Evolutionary conservation across 2,113 vertebrate species (phyloP).

Genomic region (Sphyrna mokarran): DNA sequence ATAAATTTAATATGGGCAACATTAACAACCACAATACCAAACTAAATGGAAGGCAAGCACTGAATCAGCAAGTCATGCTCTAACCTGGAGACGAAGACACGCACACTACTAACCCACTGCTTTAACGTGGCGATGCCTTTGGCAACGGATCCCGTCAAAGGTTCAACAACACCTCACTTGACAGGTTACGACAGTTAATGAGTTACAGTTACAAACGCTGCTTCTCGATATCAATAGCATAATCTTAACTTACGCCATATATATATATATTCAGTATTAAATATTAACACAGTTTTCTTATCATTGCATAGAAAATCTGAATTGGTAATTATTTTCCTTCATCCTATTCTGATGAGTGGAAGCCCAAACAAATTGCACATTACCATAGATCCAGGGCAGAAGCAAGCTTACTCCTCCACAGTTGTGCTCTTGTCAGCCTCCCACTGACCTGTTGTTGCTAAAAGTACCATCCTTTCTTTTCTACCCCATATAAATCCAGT

Average conservation of each 20-base stretch:
- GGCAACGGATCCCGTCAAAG: constrained; percentile 17
- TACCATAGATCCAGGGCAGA: constrained; percentile 28
- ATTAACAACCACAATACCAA: constrained; percentile 27
- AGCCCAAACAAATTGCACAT: constrained; percentile 34
- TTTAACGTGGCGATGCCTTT: constrained; percentile 31
- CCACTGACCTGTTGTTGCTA: constrained; percentile 19
- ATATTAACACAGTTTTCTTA: constrained; percentile 36
- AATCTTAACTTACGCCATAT: constrained; percentile 12
- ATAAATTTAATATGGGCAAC: constrained; percentile 19
- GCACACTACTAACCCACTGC: constrained; percentile 31
- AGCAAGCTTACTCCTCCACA: background rate
- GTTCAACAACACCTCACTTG: constrained; percentile 22
- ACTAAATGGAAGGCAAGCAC: constrained; percentile 37
- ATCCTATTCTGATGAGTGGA: constrained; percentile 33
- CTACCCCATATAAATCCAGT: constrained; percentile 36
- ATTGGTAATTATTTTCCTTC: constrained; percentile 35
- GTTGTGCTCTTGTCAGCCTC: constrained; percentile 32
- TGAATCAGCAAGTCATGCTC: constrained; percentile 37
- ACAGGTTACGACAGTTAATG: constrained; percentile 31
- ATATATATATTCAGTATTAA: constrained; percentile 36
- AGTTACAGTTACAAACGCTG: constrained; percentile 29
- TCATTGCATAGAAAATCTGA: constrained; percentile 36
- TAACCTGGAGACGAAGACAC: constrained; percentile 29
- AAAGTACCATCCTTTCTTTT: constrained; percentile 15
- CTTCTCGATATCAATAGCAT: constrained; percentile 26